These are phyloP conservation scores for Acrocephalus arundinaceus DNA, from an alignment of 2,113 vertebrate species.

Conservation along the genomic window DNA sequence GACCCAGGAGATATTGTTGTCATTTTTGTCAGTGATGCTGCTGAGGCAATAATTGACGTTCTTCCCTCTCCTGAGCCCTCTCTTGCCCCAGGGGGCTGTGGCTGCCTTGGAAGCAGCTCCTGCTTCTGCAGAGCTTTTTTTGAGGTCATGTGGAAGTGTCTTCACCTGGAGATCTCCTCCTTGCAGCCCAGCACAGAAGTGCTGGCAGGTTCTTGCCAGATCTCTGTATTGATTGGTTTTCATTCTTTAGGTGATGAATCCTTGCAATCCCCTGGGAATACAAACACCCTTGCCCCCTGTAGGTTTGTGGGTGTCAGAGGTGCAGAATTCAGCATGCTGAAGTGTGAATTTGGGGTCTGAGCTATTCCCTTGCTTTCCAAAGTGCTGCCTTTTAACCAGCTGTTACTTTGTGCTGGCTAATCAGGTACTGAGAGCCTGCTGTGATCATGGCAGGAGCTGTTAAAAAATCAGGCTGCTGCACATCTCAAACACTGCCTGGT, in stretches of 20 bases:
- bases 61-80: background rate
- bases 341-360: background rate
- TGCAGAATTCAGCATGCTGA: background rate
- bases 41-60: background rate
- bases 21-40: background rate
- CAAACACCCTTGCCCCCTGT: accelerated
- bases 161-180: background rate
- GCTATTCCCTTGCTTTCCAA: background rate
- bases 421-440: background rate
- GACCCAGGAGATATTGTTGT: background rate
- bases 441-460: background rate
- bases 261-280: background rate
- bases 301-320: background rate
- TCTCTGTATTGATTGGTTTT: background rate
- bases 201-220: background rate
- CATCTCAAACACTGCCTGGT: background rate
- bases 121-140: background rate
- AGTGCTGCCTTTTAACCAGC: background rate
- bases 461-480: background rate
- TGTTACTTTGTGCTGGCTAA: background rate
- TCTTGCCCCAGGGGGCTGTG: background rate
- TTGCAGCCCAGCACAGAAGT: background rate
- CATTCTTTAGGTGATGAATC: background rate
- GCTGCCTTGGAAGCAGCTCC: background rate
- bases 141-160: background rate